These are phyloP conservation scores for Neocloeon triangulifer DNA, from an alignment of 1,140 invertebrate species.

Conservation along the genomic window DNA sequence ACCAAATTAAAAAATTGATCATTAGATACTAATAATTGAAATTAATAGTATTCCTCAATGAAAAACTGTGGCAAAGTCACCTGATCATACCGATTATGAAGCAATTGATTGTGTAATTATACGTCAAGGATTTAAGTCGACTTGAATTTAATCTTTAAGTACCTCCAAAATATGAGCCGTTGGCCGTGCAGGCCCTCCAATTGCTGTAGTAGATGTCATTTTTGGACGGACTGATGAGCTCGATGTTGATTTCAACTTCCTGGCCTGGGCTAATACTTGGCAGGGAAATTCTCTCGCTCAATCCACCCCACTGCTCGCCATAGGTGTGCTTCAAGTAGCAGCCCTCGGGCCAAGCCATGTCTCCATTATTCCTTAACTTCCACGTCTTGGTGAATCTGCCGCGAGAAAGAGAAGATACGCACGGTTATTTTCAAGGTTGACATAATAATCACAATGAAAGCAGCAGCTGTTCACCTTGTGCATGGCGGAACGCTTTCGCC, in stretches of 20 bases:
- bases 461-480: conserved; percentile 22
- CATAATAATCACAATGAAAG: background rate
- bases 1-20: too few relatives aligned
- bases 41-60: too few relatives aligned
- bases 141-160: too few relatives aligned
- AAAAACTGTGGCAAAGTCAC: too few relatives aligned
- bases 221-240: conserved; percentile 39
- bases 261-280: conserved; percentile 39
- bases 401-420: conserved; percentile 5
- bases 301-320: conserved; percentile 31
- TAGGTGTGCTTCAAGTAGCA: conserved; percentile 42
- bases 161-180: conserved; percentile 69
- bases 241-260: conserved; percentile 35
- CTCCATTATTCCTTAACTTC: conserved; percentile 56
- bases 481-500: conserved; percentile 49
- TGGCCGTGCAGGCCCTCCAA: conserved; percentile 60
- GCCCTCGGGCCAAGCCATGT: conserved; percentile 52
- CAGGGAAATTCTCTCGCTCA: conserved; percentile 29
- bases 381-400: conserved; percentile 53
- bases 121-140: too few relatives aligned
- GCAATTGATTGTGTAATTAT: too few relatives aligned
- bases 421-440: conserved; percentile 2
- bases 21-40: too few relatives aligned
- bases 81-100: too few relatives aligned
- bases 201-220: conserved; percentile 55